Evolutionary conservation across 2,113 vertebrate species (phyloP).

Genomic region (Pseudopipra pipra): DNA sequence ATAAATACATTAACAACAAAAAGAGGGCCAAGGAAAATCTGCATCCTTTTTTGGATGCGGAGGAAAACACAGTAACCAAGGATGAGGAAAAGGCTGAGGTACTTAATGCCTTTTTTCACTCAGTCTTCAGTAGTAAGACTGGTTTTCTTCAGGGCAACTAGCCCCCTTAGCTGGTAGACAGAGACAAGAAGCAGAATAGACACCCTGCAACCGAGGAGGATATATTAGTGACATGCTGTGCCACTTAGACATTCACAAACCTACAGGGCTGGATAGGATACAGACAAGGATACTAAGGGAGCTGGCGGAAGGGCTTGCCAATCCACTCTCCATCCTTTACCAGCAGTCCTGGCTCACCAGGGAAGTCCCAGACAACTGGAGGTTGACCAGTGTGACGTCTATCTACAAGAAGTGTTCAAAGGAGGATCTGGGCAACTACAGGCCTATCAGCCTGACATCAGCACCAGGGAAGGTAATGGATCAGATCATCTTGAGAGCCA

Average conservation of each 20-base stretch:
- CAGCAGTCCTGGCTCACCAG: neutral
- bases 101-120: neutral
- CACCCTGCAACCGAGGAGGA: neutral
- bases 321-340: neutral
- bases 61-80: neutral
- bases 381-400: neutral
- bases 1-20: neutral
- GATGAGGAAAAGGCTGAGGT: neutral
- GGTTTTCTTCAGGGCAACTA: neutral
- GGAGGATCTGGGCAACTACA: neutral
- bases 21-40: neutral
- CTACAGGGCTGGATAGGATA: neutral
- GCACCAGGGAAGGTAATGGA: neutral
- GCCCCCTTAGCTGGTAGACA: neutral
- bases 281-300: neutral
- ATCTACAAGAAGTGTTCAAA: accelerated
- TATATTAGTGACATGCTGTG: neutral
- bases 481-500: neutral
- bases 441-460: neutral
- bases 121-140: neutral
- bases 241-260: neutral
- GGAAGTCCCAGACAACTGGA: neutral
- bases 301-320: neutral
- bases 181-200: neutral
- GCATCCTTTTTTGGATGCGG: neutral